These are phyloP conservation scores for Odontamblyopus lacepedii DNA, from an alignment of 2,797 vertebrate species.

Conservation along the genomic window DNA sequence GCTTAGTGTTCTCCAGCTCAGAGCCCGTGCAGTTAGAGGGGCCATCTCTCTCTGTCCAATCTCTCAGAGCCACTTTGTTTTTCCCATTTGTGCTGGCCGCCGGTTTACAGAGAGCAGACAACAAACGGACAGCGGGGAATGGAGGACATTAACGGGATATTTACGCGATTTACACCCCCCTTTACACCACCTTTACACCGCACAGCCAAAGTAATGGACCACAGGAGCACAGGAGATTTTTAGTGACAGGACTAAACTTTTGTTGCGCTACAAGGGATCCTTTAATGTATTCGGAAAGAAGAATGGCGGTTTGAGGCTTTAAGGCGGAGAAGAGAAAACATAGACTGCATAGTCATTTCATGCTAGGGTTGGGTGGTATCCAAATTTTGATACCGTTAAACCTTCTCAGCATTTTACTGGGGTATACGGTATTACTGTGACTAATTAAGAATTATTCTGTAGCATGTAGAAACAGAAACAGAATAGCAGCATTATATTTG, in stretches of 20 bases:
- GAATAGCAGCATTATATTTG: too few species aligned
- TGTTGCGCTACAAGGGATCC: not conserved
- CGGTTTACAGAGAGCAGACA: slow-evolving; percentile 10
- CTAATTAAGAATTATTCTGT: too few species aligned
- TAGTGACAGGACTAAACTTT: not conserved
- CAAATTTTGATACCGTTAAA: too few species aligned
- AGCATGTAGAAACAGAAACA: too few species aligned
- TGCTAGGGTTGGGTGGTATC: too few species aligned
- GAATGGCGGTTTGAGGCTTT: not conserved
- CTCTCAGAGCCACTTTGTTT: slow-evolving; percentile 14
- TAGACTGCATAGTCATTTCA: not conserved
- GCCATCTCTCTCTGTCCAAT: slow-evolving; percentile 7
- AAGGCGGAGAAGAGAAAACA: not conserved
- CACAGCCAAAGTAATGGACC: not conserved
- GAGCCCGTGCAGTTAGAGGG: not conserved
- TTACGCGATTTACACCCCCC: slow-evolving; percentile 3
- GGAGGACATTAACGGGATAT: slow-evolving; percentile 7
- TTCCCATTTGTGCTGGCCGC: slow-evolving; percentile 4
- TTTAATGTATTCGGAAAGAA: not conserved
- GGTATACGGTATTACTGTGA: too few species aligned
- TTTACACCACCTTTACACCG: not conserved
- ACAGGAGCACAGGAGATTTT: not conserved
- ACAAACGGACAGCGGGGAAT: slow-evolving; percentile 11
- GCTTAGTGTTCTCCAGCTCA: not conserved
- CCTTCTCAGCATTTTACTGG: too few species aligned